Conservation (phyloP, 1,140 invertebrate species). For the Anastrepha obliqua region DNA sequence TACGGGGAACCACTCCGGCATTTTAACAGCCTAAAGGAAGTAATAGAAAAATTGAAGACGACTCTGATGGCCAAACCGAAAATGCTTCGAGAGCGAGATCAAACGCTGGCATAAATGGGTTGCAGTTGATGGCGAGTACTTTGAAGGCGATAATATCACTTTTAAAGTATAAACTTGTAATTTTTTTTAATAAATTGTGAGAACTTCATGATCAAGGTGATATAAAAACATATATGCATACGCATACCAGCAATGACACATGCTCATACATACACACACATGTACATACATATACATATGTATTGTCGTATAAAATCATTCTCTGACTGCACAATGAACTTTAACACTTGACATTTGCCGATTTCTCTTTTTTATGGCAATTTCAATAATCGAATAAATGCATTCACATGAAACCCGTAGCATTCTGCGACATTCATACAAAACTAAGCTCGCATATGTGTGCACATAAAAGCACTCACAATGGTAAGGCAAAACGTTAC, state of each 20-base stretch:
- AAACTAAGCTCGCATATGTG: neutral
- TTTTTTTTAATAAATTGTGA: no score
- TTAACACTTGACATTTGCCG: constrained; percentile 47
- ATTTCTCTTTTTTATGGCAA: neutral
- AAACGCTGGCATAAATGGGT: no score
- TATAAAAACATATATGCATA: neutral
- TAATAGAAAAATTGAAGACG: no score
- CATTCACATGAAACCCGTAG: constrained; percentile 16
- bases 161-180: no score
- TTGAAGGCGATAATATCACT: no score
- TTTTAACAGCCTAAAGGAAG: no score
- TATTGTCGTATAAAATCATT: neutral
- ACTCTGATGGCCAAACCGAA: no score
- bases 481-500: constrained; percentile 4
- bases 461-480: neutral
- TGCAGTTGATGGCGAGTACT: no score
- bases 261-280: neutral
- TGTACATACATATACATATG: no score
- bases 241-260: neutral
- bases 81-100: no score
- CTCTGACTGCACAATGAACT: constrained; percentile 30
- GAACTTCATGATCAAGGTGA: no score
- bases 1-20: no score
- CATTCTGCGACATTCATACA: neutral
- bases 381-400: constrained; percentile 19